Evolutionary conservation across 1,140 invertebrate genomes (phyloP).

Genomic region (Lepidurus couesii): DNA sequence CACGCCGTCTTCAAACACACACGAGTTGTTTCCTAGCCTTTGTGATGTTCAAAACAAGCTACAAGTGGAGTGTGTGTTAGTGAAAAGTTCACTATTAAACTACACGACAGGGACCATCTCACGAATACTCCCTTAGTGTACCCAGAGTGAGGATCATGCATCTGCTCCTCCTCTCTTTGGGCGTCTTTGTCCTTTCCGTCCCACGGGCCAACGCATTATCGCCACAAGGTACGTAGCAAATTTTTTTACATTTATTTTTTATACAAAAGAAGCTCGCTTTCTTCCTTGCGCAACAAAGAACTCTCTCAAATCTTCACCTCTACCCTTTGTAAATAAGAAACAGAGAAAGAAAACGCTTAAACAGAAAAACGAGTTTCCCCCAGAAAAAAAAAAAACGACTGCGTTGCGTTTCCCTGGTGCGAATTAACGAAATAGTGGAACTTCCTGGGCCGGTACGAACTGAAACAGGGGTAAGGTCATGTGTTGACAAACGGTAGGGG

Average conservation of each 20-base stretch:
- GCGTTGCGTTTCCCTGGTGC: background rate
- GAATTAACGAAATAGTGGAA: background rate
- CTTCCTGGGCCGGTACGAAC: background rate
- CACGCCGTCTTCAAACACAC: background rate
- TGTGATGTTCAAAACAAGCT: background rate
- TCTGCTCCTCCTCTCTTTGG: background rate
- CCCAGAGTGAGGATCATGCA: background rate
- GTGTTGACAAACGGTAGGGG: background rate
- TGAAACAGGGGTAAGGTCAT: background rate
- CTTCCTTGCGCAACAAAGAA: background rate
- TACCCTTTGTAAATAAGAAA: too few relatives aligned
- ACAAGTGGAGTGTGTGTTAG: background rate
- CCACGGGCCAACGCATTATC: background rate
- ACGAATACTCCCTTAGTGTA: too few relatives aligned
- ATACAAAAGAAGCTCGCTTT: background rate
- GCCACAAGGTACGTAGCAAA: background rate
- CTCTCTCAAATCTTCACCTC: background rate
- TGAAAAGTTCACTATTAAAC: background rate
- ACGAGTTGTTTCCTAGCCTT: background rate
- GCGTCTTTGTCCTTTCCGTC: background rate
- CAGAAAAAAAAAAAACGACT: too few relatives aligned
- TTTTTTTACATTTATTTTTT: background rate
- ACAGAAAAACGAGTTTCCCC: too few relatives aligned
- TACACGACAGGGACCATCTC: too few relatives aligned
- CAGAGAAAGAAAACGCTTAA: too few relatives aligned